Base-by-base conservation (phyloP, 2,888 invertebrate species). In the Eucriotettix oculatus region DNA sequence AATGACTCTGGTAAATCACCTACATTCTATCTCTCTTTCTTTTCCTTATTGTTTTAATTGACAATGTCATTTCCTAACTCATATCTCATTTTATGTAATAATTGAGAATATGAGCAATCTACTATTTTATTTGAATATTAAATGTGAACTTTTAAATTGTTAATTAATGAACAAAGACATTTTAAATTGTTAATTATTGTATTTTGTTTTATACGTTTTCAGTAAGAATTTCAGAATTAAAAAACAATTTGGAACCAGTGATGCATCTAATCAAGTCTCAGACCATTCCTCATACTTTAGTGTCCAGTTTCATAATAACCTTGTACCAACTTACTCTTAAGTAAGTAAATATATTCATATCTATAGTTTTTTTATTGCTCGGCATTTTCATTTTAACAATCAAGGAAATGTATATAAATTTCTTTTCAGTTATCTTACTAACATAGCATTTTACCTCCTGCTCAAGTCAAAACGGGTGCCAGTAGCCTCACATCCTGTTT, bases 401-500 rank as follows among this genome's bases (percentile, higher is more conserved):
- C n/a, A n/a, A n/a, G n/a, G 44, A 44, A 44, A 44, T 44, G 44
- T 44, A 9, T 29, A 29, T 29, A 5, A 29, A 29, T 29, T 29
- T 29, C 2, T 59, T 76, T 79, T 79, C 69, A 92, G 91, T 70
- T 95, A 95, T 71, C 87, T 87, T 67, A 83, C 85, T 29, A 94
- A 95, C 71, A 84, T 95, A 52, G 80, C 83, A 57, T 92, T 90
- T 74, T 95, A 94, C 73, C 72, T 96, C 66, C 78, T 90, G 66
- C 73, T 96, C 16, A 93, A 93, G 77, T 81, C 87, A 59, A 85
- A 85, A 69, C 83, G 83, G 67, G 74, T 79, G 29, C 79, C 81
- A 59, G 78, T 90, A 29, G 82, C 84, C 68, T 84, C 85, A 66
- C 97, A 98, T 77, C 96, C 97, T n/a, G 84, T 96, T 14, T 81